Evolutionary conservation across 2,888 invertebrate genomes (phyloP).

Genomic region (Arrhopalites spinosus): DNA sequence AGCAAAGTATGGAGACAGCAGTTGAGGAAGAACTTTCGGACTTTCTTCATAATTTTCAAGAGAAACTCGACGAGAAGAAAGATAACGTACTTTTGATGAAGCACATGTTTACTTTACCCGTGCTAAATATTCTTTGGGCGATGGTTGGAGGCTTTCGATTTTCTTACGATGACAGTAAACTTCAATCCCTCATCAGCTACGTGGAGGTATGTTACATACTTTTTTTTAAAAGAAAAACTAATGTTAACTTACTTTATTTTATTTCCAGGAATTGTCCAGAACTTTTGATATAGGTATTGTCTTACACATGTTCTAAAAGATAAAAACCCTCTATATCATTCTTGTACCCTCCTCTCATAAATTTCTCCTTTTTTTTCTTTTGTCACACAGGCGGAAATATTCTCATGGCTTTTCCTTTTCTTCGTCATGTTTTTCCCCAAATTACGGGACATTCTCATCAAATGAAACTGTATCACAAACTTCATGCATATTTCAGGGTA

Average conservation of each 20-base stretch:
- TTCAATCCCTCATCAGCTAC: conserved; percentile 41
- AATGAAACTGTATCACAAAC: conserved; percentile 46
- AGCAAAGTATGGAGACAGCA: conserved; percentile 48
- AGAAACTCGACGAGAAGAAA: conserved; percentile 19
- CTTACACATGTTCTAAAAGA: too few species aligned
- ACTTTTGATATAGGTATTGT: conserved; percentile 39
- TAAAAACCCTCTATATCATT: too few species aligned
- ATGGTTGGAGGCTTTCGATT: conserved; percentile 50
- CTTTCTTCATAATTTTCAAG: conserved; percentile 43
- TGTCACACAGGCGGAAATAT: conserved; percentile 54
- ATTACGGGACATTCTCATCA: conserved; percentile 51
- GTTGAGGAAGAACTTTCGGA: conserved; percentile 51
- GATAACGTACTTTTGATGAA: conserved; percentile 41
- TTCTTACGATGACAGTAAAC: conserved; percentile 48
- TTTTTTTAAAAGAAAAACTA: too few species aligned
- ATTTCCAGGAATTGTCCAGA: conserved; percentile 48
- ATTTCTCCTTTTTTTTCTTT: too few species aligned
- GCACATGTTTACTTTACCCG: conserved; percentile 51
- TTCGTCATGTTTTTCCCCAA: conserved; percentile 47
- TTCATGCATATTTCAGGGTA: conserved; percentile 50
- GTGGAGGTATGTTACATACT: conserved; percentile 39
- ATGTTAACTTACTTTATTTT: too few species aligned
- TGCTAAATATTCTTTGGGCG: conserved; percentile 52
- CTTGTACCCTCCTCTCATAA: too few species aligned
- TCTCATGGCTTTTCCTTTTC: conserved; percentile 50